Base-by-base conservation (phyloP, 2,888 invertebrate genomes). In the Dromius quadrimaculatus region DNA sequence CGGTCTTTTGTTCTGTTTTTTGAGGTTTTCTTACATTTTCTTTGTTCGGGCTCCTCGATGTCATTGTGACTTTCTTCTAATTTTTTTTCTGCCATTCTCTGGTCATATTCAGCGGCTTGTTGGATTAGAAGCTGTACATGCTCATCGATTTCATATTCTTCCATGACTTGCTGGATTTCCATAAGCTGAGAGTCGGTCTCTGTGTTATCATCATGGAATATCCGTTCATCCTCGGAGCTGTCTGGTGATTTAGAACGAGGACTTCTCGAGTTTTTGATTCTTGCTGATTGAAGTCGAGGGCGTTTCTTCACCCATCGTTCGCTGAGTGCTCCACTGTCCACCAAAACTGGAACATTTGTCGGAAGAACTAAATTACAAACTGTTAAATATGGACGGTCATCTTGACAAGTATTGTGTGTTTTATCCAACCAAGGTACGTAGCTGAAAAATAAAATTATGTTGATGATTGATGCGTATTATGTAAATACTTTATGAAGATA, bases 261-360 rank as follows among this genome's bases (percentile, higher is more conserved):
- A n/a, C 11, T 43, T 66, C 66, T 17, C 4, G 5, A 15, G 50
- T 23, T 38, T 20, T 64, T 70, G 6, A 19, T 9, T 50, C 74
- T 75, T 17, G 74, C 75, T 0, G 80, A 79, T 74, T 76, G 78
- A 32, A 81, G 73, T 28, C 79, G 76, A 1, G 80, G 78, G 2
- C 76, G 75, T 71, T 81, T 82, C 28, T 78, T 77, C 2, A 78
- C 75, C 82, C 82, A 82, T 72, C 76, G 76, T n/a, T 79, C 76
- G 36, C 78, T 70, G 0, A 81, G 81, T 9, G 77, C 73, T 1
- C 81, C 81, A 1, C 79, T 78, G 69, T 80, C 81, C 5, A 34
- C 45, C 1, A 5, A 15, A 28, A 8, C 11, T 8, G 47, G 11
- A 13, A 23, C 50, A 13, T 23, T 23, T 8, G 15, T 54, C 2